phyloP scores from a whole-genome alignment of 2,797 vertebrate genomes.

The Melanotaenia nigrans region DNA sequence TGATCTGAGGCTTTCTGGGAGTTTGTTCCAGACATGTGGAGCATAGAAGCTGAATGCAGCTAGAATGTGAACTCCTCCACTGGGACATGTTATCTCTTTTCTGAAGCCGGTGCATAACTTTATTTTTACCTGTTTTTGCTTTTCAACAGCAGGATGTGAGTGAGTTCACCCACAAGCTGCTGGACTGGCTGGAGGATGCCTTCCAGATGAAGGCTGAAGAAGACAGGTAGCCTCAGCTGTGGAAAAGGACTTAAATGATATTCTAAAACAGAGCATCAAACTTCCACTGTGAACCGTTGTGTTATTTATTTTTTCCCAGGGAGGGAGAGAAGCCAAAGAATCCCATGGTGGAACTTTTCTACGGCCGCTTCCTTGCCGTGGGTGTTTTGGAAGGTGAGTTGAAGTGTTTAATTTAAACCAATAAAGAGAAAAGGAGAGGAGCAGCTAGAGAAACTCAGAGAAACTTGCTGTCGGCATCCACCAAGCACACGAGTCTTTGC shows the following conservation, averaged over 20 bases:
- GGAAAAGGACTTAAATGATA: not conserved
- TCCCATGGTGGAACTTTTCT: constrained; percentile 98
- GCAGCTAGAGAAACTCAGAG: constrained; percentile 24
- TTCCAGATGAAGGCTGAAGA: constrained; percentile 99
- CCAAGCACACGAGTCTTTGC: constrained; percentile 60
- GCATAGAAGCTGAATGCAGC: too few relatives aligned
- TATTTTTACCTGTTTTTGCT: constrained; percentile 9
- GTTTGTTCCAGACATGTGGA: too few relatives aligned
- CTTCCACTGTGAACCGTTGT: not conserved
- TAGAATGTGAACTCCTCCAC: constrained; percentile 14
- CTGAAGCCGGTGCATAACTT: constrained; percentile 3
- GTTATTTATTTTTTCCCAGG: constrained; percentile 70
- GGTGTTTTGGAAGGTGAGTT: constrained; percentile 94
- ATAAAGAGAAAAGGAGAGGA: constrained; percentile 26
- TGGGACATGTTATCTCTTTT: constrained; percentile 13
- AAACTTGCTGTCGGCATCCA: constrained; percentile 51
- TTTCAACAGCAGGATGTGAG: constrained; percentile 95
- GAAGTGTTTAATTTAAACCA: constrained; percentile 44
- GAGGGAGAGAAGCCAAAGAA: constrained; percentile 99
- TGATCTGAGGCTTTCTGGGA: too few relatives aligned
- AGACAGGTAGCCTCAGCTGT: constrained; percentile 86
- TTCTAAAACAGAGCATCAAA: not conserved
- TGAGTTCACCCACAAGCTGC: constrained; percentile 97
- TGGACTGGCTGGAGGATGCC: constrained; percentile 99
- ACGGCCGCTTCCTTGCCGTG: constrained; percentile 95